Base-by-base conservation (phyloP, 2,797 vertebrate genomes). In the Dallia pectoralis region DNA sequence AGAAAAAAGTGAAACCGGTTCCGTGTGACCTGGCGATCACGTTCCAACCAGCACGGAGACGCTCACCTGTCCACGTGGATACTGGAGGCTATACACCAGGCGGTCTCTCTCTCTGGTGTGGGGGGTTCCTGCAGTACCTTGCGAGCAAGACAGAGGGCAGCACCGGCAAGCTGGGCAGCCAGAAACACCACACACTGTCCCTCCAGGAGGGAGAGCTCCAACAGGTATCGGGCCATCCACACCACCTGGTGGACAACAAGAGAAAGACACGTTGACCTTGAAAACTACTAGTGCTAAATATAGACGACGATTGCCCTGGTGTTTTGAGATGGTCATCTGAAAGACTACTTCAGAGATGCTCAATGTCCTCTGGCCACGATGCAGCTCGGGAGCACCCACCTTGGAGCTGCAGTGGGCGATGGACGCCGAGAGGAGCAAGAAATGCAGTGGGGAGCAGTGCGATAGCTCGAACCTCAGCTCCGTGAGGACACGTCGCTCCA, bases 151-250 rank as follows among this genome's bases (percentile, higher is more conserved):
- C 82, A 91, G 44, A 97, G 91, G 4, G 95, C 92, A 0, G 93
- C 94, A 19, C 91, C 91, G 0, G 95, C 93, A 36, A 95, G 86
- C 76, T 93, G 94, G n/a, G 90, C 78, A 0, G 96, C 94, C 67
- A 93, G 87, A 82, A 93, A 94, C 6, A 77, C 82, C 53, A 92
- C 85, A 27, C 93, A 94, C 74, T 94, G 93, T 6, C 84, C 87
- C 69, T 96, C 94, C 69, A 95, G 81, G 36, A 96, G 90, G 16
- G 94, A 94, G 12, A 96, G 89, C 87, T 96, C 95, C 82, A 96
- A 85, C 62, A 97, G 92, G 72, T 96, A 96, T 30, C 92, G 92
- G 56, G 93, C 94, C 83, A 96, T 91, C 74, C 93, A 92, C 71
- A 84, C 80, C 74, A 93, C 89, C 95, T 96, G 74, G 29, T 53